Conservation (phyloP, 2,113 vertebrate genomes). For the Trochalopteron elliotii region DNA sequence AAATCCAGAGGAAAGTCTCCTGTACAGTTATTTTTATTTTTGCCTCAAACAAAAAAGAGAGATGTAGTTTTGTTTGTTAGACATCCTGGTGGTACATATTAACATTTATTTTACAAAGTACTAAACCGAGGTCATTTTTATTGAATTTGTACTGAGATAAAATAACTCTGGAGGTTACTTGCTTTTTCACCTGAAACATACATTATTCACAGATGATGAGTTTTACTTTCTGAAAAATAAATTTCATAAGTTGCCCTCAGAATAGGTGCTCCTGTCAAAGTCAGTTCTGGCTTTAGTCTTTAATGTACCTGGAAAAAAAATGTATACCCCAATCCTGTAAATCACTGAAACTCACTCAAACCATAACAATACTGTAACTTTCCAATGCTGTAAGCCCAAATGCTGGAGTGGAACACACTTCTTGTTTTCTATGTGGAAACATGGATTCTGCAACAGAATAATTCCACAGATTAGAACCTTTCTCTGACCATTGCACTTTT, state of each 20-base stretch:
- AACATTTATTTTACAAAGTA: background rate
- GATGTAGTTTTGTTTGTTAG: background rate
- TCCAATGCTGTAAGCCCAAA: background rate
- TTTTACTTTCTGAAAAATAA: background rate
- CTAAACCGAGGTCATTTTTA: background rate
- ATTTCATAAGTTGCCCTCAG: background rate
- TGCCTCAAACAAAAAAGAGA: background rate
- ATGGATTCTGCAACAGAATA: background rate
- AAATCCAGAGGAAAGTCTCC: background rate
- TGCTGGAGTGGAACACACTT: background rate
- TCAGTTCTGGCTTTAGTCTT: background rate
- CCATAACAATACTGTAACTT: background rate
- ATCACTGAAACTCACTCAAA: background rate
- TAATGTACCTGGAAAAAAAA: background rate
- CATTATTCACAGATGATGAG: background rate
- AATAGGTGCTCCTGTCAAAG: background rate
- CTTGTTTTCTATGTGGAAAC: background rate
- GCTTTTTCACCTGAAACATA: background rate
- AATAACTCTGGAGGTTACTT: background rate
- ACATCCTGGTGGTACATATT: background rate
- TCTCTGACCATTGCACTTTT: background rate
- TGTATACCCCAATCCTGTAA: background rate
- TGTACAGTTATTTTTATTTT: background rate
- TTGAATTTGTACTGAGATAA: background rate
- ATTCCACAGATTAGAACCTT: background rate